These are phyloP conservation scores for Cephus nigrinus DNA, from an alignment of 2,888 invertebrate genomes.

Conservation along the genomic window DNA sequence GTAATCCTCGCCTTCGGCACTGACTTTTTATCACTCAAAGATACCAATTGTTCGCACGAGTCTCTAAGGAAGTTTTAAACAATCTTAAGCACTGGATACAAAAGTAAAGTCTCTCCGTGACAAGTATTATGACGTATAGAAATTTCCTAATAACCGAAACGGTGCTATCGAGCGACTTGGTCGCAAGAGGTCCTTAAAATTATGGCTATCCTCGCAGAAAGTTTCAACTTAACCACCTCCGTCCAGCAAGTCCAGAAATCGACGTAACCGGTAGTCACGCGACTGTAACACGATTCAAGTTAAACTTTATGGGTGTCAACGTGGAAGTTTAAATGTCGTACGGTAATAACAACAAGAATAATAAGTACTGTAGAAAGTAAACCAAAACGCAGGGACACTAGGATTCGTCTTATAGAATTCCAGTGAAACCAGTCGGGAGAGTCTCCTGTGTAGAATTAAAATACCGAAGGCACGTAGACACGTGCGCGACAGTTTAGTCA, in stretches of 20 bases:
- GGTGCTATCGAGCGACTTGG: neutral
- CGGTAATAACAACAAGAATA: neutral
- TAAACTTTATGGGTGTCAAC: neutral
- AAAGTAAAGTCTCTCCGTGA: neutral
- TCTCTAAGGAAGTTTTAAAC: neutral
- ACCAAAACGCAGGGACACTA: neutral
- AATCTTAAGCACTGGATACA: neutral
- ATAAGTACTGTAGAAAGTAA: neutral
- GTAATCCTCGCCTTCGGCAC: neutral
- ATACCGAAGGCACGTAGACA: neutral
- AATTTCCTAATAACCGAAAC: neutral
- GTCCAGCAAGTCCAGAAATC: neutral
- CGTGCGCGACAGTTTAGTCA: neutral
- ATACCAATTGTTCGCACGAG: neutral
- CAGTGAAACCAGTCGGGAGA: neutral
- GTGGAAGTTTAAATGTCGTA: neutral
- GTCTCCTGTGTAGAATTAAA: neutral
- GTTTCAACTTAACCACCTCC: neutral
- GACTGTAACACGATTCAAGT: neutral
- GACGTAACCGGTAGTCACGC: neutral
- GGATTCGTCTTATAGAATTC: neutral
- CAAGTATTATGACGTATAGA: neutral
- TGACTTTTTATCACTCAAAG: neutral
- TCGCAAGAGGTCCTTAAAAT: neutral
- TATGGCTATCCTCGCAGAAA: neutral